Evolutionary conservation across 1,140 invertebrate species (phyloP), one percentile per base, ranked within the genome.

Genomic region (Hycleus phaleratus): DNA sequence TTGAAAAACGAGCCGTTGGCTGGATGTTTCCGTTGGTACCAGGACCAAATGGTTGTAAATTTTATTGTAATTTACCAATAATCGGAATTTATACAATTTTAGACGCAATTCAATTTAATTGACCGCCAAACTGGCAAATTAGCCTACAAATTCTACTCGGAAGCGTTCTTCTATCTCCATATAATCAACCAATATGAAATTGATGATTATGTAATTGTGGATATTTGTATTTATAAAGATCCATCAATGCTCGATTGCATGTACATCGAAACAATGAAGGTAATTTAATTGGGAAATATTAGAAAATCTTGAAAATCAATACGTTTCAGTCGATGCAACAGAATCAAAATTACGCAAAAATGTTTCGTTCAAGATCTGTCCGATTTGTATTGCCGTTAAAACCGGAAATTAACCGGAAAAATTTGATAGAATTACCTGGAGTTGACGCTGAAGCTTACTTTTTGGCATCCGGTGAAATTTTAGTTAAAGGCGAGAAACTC

Each of bases 131-230:
- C 77, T 25, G 86, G 86, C 2, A 74, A 80, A 64, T 62, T 83
- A 43, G 70, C 73, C 1, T 79, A 78, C 46, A 82, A 79, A 45
- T 88, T 83, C 68, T 68, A 82, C 12, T 80, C 89, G 0, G 85
- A 90, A 55, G 74, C 85, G 0, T 86, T 95, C 59, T 94, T 95
- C 68, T 93, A 86, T 63, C 78, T 95, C 2, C 93, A 96, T 68
- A 88, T 92, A 38, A 91, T 95, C 49, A 96, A 96, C 75, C 84
- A 88, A 49, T 96, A 85, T 69, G 92, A 93, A 68, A 75, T 77
- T 46, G 82, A 86, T 44, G 77, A 81, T n/a, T 78, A 82, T 56
- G 77, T 90, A 47, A 71, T 93, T 1, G 71, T 95, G 0, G 92
- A 95, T 68, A 80, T 95, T 38, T 93, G 90, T 67, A 82, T 83